A percentile compares a stretch with the other conserved stretches of the same genome.
phyloP scores from a whole-genome alignment of 2,797 vertebrate genomes.

The Arnoldichthys spilopterus region DNA sequence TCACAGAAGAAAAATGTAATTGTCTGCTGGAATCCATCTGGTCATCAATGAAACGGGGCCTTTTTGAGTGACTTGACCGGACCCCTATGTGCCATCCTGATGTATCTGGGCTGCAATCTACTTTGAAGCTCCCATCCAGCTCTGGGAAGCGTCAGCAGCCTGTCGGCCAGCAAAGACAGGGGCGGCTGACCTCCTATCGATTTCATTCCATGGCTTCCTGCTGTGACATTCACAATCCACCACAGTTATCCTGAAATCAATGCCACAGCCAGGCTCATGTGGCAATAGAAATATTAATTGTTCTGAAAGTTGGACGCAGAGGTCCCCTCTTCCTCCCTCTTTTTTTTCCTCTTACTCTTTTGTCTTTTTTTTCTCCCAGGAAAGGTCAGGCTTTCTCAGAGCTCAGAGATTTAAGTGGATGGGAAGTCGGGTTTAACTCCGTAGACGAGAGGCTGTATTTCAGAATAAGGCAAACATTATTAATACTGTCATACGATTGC shows the following conservation, averaged over 20 bases:
- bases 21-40: slow-evolving; percentile 74
- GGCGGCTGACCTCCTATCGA: slow-evolving; percentile 82
- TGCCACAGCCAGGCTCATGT: slow-evolving; percentile 77
- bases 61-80: slow-evolving; percentile 71
- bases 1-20: slow-evolving; percentile 65
- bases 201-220: slow-evolving; percentile 76
- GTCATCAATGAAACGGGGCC: slow-evolving; percentile 69
- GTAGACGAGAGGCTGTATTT: not conserved
- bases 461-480: not conserved
- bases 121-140: slow-evolving; percentile 77
- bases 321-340: not conserved
- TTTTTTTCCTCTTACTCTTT: slow-evolving; percentile 42
- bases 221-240: slow-evolving; percentile 82
- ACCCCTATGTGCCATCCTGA: slow-evolving; percentile 72
- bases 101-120: slow-evolving; percentile 66
- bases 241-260: slow-evolving; percentile 78
- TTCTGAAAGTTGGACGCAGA: slow-evolving; percentile 64
- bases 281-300: slow-evolving; percentile 77
- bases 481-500: not conserved
- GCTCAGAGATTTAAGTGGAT: slow-evolving; percentile 25
- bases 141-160: slow-evolving; percentile 60
- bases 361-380: not conserved
- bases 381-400: slow-evolving; percentile 67
- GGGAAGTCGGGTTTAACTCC: not conserved
- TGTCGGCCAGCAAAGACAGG: slow-evolving; percentile 65